Conservation (phyloP, 2,797 vertebrate genomes). For the Eulemur albifrons region DNA sequence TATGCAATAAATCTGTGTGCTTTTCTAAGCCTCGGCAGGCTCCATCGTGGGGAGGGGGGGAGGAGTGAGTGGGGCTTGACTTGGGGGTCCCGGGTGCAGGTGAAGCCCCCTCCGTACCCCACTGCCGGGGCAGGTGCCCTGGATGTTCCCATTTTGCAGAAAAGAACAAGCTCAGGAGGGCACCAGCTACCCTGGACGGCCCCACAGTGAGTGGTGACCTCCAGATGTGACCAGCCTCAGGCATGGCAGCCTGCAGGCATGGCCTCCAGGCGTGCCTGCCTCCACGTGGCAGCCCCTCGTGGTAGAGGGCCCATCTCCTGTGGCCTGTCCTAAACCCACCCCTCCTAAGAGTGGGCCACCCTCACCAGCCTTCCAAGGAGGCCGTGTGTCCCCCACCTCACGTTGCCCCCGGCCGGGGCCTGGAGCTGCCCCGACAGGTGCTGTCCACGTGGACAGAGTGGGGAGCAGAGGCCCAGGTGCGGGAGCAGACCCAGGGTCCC, state of each 20-base stretch:
- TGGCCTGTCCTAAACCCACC: too few species aligned
- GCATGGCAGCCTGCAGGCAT: rapidly evolving
- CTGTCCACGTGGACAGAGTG: rapidly evolving
- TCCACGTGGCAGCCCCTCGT: background rate
- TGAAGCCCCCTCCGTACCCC: background rate
- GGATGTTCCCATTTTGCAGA: background rate
- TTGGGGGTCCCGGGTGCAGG: rapidly evolving
- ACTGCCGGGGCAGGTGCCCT: rapidly evolving
- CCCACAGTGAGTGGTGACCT: rapidly evolving
- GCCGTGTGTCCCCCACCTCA: too few species aligned
- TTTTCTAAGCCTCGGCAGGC: constrained; percentile 88
- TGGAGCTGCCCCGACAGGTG: too few species aligned
- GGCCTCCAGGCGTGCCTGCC: background rate
- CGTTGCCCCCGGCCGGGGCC: background rate
- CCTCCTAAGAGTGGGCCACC: background rate
- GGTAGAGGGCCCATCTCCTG: rapidly evolving
- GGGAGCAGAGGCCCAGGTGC: background rate
- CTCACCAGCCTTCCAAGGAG: background rate
- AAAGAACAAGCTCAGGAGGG: background rate
- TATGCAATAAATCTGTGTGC: constrained; percentile 99
- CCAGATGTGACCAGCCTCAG: background rate
- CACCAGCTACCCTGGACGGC: rapidly evolving
- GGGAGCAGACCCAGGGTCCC: too few species aligned
- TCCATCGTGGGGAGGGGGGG: too few species aligned
- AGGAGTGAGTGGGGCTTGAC: rapidly evolving